Evolutionary conservation across 2,113 vertebrate genomes (phyloP).

Genomic region (Arothron firmamentum): DNA sequence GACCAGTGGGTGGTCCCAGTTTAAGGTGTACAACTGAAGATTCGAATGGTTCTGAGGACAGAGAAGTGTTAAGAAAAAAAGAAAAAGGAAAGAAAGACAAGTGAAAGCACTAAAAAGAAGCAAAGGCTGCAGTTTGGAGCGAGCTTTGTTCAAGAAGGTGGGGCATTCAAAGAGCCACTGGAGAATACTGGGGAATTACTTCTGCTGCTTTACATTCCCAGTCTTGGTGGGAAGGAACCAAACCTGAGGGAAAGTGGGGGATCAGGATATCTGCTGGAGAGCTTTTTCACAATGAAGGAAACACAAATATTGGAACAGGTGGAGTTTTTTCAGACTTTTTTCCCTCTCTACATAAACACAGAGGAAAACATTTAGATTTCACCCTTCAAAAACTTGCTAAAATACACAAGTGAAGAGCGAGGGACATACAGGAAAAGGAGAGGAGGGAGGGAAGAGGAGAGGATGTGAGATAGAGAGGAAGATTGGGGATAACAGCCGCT

Average conservation of each 20-base stretch:
- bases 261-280: slow-evolving; percentile 45
- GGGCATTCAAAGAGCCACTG: slow-evolving; percentile 45
- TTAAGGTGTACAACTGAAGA: too few species aligned
- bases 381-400: slow-evolving; percentile 42
- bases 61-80: background rate
- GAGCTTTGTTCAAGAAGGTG: slow-evolving; percentile 50
- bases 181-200: slow-evolving; percentile 63
- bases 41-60: background rate
- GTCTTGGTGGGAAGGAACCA: slow-evolving; percentile 43
- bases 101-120: background rate
- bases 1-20: too few species aligned
- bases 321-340: slow-evolving; percentile 46
- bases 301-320: slow-evolving; percentile 76
- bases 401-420: slow-evolving; percentile 33
- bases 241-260: slow-evolving; percentile 15
- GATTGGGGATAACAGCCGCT: slow-evolving; percentile 55
- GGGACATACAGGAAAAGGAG: slow-evolving; percentile 28
- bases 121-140: slow-evolving; percentile 29
- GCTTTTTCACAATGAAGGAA: slow-evolving; percentile 51
- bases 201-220: slow-evolving; percentile 47
- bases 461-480: slow-evolving; percentile 51
- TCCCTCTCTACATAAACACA: slow-evolving; percentile 20
- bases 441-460: slow-evolving; percentile 35
- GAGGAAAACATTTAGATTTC: slow-evolving; percentile 31
- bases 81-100: background rate